These are phyloP conservation scores for Amphipoea oculea DNA, from an alignment of 2,888 invertebrate species.

Conservation along the genomic window DNA sequence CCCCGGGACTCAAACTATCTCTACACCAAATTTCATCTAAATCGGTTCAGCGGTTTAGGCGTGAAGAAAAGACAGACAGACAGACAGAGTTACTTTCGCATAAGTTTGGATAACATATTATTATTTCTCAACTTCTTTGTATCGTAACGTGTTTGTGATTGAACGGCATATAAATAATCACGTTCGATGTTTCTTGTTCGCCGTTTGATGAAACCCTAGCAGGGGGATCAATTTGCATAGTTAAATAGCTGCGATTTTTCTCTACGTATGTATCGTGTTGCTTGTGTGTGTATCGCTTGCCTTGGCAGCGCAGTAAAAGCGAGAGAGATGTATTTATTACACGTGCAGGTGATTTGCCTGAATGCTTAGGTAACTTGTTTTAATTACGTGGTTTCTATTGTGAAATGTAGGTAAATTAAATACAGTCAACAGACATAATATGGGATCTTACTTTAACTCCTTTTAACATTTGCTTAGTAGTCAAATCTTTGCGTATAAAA, in stretches of 20 bases:
- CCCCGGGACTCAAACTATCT: too few species aligned
- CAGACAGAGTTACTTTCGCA: too few species aligned
- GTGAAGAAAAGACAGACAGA: too few species aligned
- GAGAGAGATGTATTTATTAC: constrained; percentile 10
- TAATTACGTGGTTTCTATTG: neutral
- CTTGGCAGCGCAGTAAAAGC: neutral
- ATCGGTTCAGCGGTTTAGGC: too few species aligned
- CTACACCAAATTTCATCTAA: too few species aligned
- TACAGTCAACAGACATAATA: neutral
- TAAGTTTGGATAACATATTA: neutral
- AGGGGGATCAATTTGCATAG: constrained; percentile 39
- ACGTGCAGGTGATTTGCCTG: neutral
- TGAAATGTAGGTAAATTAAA: neutral
- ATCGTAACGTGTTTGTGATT: neutral
- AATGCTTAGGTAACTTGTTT: neutral
- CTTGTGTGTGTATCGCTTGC: constrained; percentile 13
- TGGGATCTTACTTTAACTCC: too few species aligned
- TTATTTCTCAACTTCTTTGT: neutral
- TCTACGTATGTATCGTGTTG: neutral
- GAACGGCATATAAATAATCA: neutral
- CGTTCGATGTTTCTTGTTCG: constrained; percentile 1
- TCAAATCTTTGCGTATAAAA: neutral
- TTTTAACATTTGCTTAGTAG: neutral
- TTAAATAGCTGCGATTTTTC: constrained; percentile 39
- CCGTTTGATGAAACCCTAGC: constrained; percentile 19